phyloP scores from a whole-genome alignment of 2,113 vertebrate genomes.

The Jacana jacana region DNA sequence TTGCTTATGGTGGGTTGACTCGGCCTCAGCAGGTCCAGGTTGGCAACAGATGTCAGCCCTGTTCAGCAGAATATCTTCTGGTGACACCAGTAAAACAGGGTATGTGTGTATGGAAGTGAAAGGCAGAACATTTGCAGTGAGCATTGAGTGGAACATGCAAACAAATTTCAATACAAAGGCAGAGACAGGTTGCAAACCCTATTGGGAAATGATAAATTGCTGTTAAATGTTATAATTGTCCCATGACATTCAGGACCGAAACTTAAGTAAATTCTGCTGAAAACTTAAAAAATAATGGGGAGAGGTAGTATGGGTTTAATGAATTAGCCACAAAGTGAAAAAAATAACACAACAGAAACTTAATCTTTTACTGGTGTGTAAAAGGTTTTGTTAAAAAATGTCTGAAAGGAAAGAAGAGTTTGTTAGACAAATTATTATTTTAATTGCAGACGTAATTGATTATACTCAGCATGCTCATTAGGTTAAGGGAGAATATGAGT shows the following conservation, averaged over 20 bases:
- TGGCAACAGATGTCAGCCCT: not conserved
- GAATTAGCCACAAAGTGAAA: conserved; percentile 53
- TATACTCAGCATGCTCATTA: conserved; percentile 74
- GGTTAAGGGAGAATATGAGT: conserved; percentile 74
- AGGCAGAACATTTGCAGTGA: not conserved
- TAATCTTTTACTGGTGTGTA: conserved; percentile 9
- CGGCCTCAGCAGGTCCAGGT: not conserved
- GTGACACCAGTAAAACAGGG: not conserved
- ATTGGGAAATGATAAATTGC: conserved; percentile 70
- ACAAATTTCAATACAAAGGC: conserved; percentile 32
- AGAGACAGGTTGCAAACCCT: conserved; percentile 51
- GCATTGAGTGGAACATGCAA: not conserved
- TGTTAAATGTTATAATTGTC: conserved; percentile 71
- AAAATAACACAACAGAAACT: conserved; percentile 26
- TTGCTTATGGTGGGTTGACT: not conserved
- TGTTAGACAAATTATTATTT: conserved; percentile 76
- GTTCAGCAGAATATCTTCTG: not conserved
- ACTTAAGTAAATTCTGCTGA: conserved; percentile 67
- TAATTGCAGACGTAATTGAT: conserved; percentile 81
- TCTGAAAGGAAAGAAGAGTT: conserved; percentile 41
- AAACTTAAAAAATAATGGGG: conserved; percentile 48
- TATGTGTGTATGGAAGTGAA: not conserved
- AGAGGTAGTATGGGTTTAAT: conserved; percentile 44
- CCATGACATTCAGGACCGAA: conserved; percentile 60
- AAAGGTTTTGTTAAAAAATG: conserved; percentile 39